phyloP scores from a whole-genome alignment of 2,888 invertebrate genomes.

The Balanococcus diminutus region DNA sequence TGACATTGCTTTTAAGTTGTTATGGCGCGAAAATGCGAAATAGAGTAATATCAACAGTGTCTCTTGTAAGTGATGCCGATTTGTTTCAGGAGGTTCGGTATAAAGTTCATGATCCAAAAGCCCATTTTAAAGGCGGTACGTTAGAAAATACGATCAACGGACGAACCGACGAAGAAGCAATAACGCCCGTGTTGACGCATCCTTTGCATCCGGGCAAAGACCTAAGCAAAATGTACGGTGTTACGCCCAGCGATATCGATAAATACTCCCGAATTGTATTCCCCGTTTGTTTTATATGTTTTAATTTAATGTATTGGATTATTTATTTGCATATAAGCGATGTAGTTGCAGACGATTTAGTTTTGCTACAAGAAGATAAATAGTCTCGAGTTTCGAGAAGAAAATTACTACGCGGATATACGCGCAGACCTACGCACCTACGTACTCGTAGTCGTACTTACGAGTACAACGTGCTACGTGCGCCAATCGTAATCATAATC shows the following conservation, averaged over 20 bases:
- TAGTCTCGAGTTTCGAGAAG: conserved; percentile 62
- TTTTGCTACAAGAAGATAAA: conserved; percentile 75
- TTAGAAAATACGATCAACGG: conserved; percentile 91
- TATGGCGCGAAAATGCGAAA: too few relatives aligned
- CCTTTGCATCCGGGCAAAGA: conserved; percentile 88
- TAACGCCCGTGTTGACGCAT: conserved; percentile 72
- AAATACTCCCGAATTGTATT: conserved; percentile 98
- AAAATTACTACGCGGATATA: too few relatives aligned
- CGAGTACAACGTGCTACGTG: too few relatives aligned
- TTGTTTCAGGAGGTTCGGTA: conserved; percentile 88
- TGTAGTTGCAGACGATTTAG: conserved; percentile 92
- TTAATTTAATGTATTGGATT: conserved; percentile 98
- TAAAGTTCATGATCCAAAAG: conserved; percentile 93
- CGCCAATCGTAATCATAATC: too few relatives aligned
- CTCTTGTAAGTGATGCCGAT: conserved; percentile 64
- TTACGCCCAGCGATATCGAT: conserved; percentile 97
- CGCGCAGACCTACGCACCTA: too few relatives aligned
- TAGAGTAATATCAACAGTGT: conserved; percentile 60
- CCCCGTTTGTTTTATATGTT: conserved; percentile 97
- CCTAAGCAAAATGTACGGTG: conserved; percentile 88
- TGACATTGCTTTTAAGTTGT: too few relatives aligned
- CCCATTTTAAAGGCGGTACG: conserved; percentile 89
- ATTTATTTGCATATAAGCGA: conserved; percentile 95
- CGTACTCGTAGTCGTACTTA: not conserved
- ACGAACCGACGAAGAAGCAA: conserved; percentile 69